Evolutionary conservation across 2,113 vertebrate genomes (phyloP).

Genomic region (Turnix velox): DNA sequence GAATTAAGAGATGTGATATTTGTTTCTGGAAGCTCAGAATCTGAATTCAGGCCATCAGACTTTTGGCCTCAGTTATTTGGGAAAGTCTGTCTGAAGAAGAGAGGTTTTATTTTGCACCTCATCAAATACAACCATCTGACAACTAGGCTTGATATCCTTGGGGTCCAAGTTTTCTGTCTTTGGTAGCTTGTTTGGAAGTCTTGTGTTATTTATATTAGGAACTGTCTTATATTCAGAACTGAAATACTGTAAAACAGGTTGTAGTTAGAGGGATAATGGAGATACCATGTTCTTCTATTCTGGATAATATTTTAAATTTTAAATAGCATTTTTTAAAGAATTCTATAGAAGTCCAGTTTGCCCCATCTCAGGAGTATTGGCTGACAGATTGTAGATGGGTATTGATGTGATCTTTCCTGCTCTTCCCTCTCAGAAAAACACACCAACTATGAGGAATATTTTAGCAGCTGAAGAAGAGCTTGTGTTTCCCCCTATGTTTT

Average conservation of each 20-base stretch:
- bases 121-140: not conserved
- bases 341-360: not conserved
- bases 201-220: not conserved
- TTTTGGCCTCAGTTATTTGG: not conserved
- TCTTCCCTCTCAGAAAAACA: not conserved
- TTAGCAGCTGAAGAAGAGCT: not conserved
- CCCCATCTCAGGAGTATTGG: not conserved
- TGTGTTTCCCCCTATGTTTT: not conserved
- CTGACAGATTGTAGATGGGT: rapidly evolving
- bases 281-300: not conserved
- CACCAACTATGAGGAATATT: not conserved
- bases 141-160: not conserved
- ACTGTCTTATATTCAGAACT: not conserved
- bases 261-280: not conserved
- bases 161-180: not conserved
- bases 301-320: not conserved
- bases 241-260: not conserved
- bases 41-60: not conserved
- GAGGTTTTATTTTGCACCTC: not conserved
- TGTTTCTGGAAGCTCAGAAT: not conserved
- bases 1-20: not conserved
- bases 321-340: not conserved
- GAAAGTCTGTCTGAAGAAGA: not conserved
- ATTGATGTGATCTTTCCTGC: not conserved
- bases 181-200: not conserved